phyloP scores from a whole-genome alignment of 2,888 invertebrate genomes.

The Ametastegia equiseti region DNA sequence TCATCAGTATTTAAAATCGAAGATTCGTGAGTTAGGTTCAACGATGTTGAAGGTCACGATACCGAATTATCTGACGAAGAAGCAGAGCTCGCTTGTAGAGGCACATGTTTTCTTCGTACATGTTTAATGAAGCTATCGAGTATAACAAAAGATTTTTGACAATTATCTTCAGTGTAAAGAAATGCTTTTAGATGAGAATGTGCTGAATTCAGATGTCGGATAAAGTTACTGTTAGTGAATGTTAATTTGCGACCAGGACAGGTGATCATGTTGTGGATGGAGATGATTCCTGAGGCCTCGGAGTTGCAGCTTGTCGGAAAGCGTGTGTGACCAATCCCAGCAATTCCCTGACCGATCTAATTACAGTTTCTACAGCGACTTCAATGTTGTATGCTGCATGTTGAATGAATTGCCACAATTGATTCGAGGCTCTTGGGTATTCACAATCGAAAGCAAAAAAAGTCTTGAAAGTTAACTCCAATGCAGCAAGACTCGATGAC shows the following conservation, averaged over 20 bases:
- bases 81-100: not conserved
- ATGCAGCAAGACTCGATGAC: constrained; percentile 37
- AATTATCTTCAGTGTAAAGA: not conserved
- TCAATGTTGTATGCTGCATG: constrained; percentile 39
- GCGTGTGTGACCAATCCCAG: constrained; percentile 37
- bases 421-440: constrained; percentile 29
- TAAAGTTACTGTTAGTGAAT: constrained; percentile 40
- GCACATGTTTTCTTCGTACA: not conserved
- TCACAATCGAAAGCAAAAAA: constrained; percentile 43
- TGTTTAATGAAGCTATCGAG: constrained; percentile 2
- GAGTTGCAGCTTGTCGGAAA: constrained; percentile 38
- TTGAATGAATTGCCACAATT: constrained; percentile 44
- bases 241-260: constrained; percentile 36
- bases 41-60: not conserved
- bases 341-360: constrained; percentile 36
- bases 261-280: constrained; percentile 26
- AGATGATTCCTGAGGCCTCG: constrained; percentile 19
- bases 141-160: constrained; percentile 17
- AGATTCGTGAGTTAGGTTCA: not conserved
- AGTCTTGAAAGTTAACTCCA: constrained; percentile 45
- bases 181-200: constrained; percentile 37
- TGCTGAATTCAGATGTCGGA: constrained; percentile 25
- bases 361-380: constrained; percentile 41
- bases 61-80: not conserved
- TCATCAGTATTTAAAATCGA: not conserved